Evolutionary conservation across 2,797 vertebrate genomes (phyloP), one percentile per base, ranked within the genome.

Genomic region (Vespertilio murinus): DNA sequence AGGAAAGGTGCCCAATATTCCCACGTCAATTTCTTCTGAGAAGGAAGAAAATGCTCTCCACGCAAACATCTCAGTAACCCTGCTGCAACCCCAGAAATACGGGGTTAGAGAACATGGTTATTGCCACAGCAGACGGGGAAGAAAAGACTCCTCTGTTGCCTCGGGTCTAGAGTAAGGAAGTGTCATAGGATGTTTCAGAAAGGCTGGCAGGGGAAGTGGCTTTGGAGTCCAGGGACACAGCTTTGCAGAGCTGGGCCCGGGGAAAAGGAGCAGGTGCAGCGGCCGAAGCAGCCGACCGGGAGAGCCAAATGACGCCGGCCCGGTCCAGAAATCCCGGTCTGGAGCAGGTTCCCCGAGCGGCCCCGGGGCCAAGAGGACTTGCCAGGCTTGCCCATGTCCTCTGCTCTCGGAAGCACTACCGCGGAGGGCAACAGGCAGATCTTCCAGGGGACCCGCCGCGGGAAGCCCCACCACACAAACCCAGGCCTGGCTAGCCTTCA

Each of bases 51-150:
- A 91, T 6, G 45, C 35, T 80, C 69, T 79, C 89, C 56, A n/a
- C 38, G 69, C 91, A 95, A 95, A 75, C 49, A 90, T 42, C 70
- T 80, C 33, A 38, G 18, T 47, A 78, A 74, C 67, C 85, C 30
- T 45, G 59, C 65, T 40, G 78, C 92, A 93, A 95, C 94, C 88
- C 87, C 82, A 93, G 93, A 96, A 96, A 95, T 82, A 94, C 79
- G 65, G 90, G 81, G 93, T 94, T 83, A 25, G 38, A 90, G 47
- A 89, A 93, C 42, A 80, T 67, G 64, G 86, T 45, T 77, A 90
- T 83, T n/a, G 73, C 85, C 16, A 93, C 38, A 18, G 75, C 7
- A n/a, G 17, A 91, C 52, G 47, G 3, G 16, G 30, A 80, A 73
- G 79, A 71, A 92, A 45, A 88, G 45, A 65, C 30, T 93, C 40